Percentiles rank a stretch among this genome's conserved stretches.
phyloP scores from a whole-genome alignment of 2,113 vertebrate species.

The Alligator mississippiensis region DNA sequence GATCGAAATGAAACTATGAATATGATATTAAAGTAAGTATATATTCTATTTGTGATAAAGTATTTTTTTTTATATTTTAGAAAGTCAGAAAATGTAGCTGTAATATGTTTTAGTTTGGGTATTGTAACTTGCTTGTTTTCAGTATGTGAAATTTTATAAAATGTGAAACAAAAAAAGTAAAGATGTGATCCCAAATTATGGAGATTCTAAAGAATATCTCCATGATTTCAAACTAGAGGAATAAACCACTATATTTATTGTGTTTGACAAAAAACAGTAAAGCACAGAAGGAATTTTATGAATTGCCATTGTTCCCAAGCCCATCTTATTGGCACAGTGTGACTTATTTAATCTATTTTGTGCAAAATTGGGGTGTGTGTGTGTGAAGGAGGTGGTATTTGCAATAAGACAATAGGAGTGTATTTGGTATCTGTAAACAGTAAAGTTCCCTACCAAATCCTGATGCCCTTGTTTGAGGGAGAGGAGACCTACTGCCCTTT shows the following conservation, averaged over 20 bases:
- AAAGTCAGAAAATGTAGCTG: not conserved
- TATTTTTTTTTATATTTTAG: not conserved
- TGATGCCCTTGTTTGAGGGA: no score
- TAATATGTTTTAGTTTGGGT: not conserved
- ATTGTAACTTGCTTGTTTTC: not conserved
- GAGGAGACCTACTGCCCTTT: no score
- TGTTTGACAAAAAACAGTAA: not conserved
- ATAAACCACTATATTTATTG: not conserved
- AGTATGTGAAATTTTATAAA: not conserved
- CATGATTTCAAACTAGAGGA: not conserved
- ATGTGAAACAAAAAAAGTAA: not conserved
- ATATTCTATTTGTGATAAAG: not conserved
- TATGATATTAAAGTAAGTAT: slow-evolving; percentile 98
- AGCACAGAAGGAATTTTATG: not conserved
- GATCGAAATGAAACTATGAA: slow-evolving; percentile 98
- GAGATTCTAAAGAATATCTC: not conserved
- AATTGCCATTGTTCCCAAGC: not conserved
- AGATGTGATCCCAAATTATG: not conserved
- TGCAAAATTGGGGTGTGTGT: slow-evolving; percentile 15
- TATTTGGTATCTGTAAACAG: no score
- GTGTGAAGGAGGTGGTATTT: not conserved
- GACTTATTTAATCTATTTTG: not conserved
- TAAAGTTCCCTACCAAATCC: no score
- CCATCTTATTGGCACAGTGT: slow-evolving; percentile 9
- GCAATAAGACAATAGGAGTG: no score